Conservation (phyloP, 2,888 invertebrate species). For the Molorchus minor region DNA sequence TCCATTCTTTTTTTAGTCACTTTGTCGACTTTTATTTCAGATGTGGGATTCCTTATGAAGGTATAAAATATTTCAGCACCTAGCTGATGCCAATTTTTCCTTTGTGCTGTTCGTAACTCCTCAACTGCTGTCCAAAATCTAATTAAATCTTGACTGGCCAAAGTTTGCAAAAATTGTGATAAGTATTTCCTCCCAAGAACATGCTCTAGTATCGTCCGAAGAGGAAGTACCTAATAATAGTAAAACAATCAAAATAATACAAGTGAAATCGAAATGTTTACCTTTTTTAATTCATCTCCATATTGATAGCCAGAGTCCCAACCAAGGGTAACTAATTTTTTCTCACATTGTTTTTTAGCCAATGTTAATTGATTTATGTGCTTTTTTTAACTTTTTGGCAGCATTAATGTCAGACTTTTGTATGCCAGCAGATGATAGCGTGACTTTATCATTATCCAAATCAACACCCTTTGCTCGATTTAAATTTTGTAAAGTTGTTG, state of each 20-base stretch:
- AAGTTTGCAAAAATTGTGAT: constrained; percentile 81
- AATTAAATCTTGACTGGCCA: constrained; percentile 84
- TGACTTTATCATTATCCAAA: constrained; percentile 68
- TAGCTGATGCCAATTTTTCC: constrained; percentile 83
- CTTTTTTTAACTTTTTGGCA: constrained; percentile 82
- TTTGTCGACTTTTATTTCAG: constrained; percentile 84
- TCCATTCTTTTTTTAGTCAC: constrained; percentile 85
- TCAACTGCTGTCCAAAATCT: constrained; percentile 90
- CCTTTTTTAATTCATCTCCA: constrained; percentile 52
- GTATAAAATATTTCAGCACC: constrained; percentile 94
- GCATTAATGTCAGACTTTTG: constrained; percentile 81
- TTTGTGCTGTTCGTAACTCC: constrained; percentile 79
- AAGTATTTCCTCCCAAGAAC: constrained; percentile 83
- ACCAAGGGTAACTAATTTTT: constrained; percentile 76
- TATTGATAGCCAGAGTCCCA: constrained; percentile 74
- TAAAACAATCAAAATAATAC: neutral
- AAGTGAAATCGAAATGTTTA: constrained; percentile 21
- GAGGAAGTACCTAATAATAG: constrained; percentile 71
- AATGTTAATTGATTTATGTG: constrained; percentile 84
- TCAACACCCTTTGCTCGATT: constrained; percentile 86
- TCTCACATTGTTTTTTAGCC: constrained; percentile 85
- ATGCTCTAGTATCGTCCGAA: constrained; percentile 79
- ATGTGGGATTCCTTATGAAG: constrained; percentile 82
- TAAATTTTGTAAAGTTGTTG: constrained; percentile 88
- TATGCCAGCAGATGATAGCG: constrained; percentile 66